Conservation (phyloP, 2,113 vertebrate species). For the Turdus rufiventris region DNA sequence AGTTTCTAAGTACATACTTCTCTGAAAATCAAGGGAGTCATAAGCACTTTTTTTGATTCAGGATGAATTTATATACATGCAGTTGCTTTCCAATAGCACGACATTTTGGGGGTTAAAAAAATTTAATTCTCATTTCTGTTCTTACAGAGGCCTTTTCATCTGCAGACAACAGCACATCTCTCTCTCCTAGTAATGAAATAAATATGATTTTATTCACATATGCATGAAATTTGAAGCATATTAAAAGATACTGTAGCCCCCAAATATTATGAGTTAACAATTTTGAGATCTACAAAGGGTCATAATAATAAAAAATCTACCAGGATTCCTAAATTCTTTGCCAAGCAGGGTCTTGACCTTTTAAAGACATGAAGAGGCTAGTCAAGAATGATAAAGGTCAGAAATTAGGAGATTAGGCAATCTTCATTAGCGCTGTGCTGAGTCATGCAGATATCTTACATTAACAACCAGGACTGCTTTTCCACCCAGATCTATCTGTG, state of each 20-base stretch:
- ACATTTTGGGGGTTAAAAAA: not conserved
- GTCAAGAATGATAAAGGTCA: not conserved
- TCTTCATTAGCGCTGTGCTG: not conserved
- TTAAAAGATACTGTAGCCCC: not conserved
- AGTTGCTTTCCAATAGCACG: not conserved
- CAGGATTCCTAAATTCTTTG: not conserved
- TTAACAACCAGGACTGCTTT: not conserved
- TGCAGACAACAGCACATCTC: not conserved
- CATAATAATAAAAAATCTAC: not conserved
- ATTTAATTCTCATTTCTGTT: not conserved
- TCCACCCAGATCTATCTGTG: not conserved
- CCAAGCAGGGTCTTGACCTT: not conserved
- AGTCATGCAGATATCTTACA: not conserved
- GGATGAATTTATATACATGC: not conserved
- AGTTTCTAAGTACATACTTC: not conserved
- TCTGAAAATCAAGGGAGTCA: not conserved
- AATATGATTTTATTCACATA: not conserved
- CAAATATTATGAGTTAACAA: not conserved
- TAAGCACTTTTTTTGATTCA: not conserved
- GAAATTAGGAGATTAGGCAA: not conserved
- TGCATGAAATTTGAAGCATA: not conserved
- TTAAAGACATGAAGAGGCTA: not conserved
- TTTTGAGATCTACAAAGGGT: not conserved
- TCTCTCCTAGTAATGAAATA: not conserved
- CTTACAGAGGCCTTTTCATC: not conserved